These are phyloP conservation scores for Pelodytes ibericus DNA, from an alignment of 2,797 vertebrate species.

Conservation along the genomic window DNA sequence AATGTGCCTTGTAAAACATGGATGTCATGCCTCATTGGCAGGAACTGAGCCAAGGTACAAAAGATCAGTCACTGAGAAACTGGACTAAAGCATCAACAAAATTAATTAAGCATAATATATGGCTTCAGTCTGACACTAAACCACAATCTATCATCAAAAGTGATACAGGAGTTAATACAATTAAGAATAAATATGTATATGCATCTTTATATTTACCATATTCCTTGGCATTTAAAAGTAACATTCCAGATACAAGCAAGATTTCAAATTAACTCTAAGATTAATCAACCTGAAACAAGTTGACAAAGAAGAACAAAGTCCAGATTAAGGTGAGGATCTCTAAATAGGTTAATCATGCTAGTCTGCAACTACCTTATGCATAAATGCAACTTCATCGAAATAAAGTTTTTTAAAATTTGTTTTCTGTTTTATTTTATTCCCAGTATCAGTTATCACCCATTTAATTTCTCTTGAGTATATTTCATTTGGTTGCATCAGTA, in stretches of 20 bases:
- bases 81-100: neutral
- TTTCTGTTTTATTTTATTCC: neutral
- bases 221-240: conserved; percentile 28
- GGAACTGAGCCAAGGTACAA: conserved; percentile 54
- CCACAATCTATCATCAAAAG: neutral
- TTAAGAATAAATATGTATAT: neutral
- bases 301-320: conserved; percentile 75
- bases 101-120: neutral
- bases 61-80: conserved; percentile 27
- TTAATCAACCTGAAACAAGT: conserved; percentile 68
- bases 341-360: neutral
- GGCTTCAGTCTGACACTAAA: neutral
- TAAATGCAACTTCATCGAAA: too few species aligned
- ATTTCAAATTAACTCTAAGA: conserved; percentile 81
- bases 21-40: conserved; percentile 64
- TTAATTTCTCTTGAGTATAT: too few species aligned
- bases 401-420: too few species aligned
- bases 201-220: neutral
- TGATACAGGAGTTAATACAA: neutral
- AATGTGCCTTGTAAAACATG: conserved; percentile 70
- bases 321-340: conserved; percentile 57
- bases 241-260: conserved; percentile 73
- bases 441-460: neutral
- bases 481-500: too few species aligned
- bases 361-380: too few species aligned